Percentiles rank a stretch among this genome's conserved stretches.
Conservation (phyloP, 2,888 invertebrate genomes). For the Gisinianus flammeolus region DNA sequence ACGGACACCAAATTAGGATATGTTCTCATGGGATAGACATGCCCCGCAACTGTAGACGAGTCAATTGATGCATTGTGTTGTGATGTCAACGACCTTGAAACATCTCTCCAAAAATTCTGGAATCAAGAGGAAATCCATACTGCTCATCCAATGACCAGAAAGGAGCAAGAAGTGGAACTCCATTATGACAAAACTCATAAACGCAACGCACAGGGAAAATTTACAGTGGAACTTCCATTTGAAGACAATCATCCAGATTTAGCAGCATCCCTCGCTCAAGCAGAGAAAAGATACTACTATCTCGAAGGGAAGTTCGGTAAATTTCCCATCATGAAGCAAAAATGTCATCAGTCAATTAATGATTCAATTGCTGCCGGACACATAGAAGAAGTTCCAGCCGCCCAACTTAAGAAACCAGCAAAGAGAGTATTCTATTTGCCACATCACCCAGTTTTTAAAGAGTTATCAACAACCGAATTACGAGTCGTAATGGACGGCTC, state of each 20-base stretch:
- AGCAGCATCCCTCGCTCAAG: background rate
- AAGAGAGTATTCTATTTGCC: slow-evolving; percentile 55
- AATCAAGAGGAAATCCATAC: background rate
- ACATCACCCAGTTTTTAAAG: slow-evolving; percentile 59
- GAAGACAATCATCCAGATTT: background rate
- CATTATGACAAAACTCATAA: background rate
- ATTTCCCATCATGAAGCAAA: background rate
- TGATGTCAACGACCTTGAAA: background rate
- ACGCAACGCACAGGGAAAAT: background rate
- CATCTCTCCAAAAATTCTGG: background rate
- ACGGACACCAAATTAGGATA: background rate
- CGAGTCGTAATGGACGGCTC: slow-evolving; percentile 60
- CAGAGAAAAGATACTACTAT: background rate
- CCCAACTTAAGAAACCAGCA: slow-evolving; percentile 3
- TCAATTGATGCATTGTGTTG: too few relatives aligned
- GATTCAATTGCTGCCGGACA: slow-evolving; percentile 50
- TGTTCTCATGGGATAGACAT: background rate
- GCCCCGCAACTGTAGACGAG: background rate
- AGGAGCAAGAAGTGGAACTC: background rate
- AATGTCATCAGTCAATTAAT: slow-evolving; percentile 44
- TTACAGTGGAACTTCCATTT: background rate
- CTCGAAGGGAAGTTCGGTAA: background rate
- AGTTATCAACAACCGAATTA: slow-evolving; percentile 57
- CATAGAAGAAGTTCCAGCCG: slow-evolving; percentile 47
- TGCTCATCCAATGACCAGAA: background rate